phyloP scores from a whole-genome alignment of 2,797 vertebrate genomes.

The Myotis planiceps region DNA sequence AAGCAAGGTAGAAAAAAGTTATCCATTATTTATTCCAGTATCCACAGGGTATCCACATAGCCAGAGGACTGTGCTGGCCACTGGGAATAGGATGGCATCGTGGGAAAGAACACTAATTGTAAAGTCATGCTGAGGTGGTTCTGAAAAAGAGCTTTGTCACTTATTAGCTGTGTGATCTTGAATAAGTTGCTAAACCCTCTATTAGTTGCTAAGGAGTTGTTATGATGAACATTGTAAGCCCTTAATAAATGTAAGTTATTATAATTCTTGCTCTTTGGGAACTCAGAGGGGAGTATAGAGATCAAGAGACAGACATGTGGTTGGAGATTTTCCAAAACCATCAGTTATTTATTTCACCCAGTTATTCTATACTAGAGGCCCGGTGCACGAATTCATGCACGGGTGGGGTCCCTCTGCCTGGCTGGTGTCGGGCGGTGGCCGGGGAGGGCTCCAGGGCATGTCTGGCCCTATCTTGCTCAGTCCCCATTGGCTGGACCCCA shows the following conservation, averaged over 20 bases:
- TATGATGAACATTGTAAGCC: slow-evolving; percentile 48
- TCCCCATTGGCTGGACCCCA: too few species aligned
- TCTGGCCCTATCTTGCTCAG: too few species aligned
- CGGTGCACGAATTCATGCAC: too few species aligned
- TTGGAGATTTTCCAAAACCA: slow-evolving; percentile 34
- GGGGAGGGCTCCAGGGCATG: too few species aligned
- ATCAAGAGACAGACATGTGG: slow-evolving; percentile 22
- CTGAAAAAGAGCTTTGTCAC: slow-evolving; percentile 67
- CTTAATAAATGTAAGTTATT: slow-evolving; percentile 59
- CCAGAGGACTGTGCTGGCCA: background rate
- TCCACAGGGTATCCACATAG: background rate
- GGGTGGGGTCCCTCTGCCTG: too few species aligned
- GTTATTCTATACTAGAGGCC: background rate
- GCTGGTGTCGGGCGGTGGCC: too few species aligned
- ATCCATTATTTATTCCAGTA: slow-evolving; percentile 9
- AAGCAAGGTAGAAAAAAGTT: slow-evolving; percentile 28
- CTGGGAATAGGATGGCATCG: background rate
- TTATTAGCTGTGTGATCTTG: slow-evolving; percentile 54
- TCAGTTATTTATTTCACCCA: slow-evolving; percentile 40
- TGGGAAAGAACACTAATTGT: slow-evolving; percentile 61
- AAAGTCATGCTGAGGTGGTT: slow-evolving; percentile 68
- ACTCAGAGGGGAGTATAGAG: slow-evolving; percentile 37
- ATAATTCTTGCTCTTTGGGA: slow-evolving; percentile 57
- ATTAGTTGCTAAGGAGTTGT: slow-evolving; percentile 71
- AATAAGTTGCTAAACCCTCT: slow-evolving; percentile 46